Conservation (phyloP, 2,888 invertebrate genomes). For the Hedya salicella region DNA sequence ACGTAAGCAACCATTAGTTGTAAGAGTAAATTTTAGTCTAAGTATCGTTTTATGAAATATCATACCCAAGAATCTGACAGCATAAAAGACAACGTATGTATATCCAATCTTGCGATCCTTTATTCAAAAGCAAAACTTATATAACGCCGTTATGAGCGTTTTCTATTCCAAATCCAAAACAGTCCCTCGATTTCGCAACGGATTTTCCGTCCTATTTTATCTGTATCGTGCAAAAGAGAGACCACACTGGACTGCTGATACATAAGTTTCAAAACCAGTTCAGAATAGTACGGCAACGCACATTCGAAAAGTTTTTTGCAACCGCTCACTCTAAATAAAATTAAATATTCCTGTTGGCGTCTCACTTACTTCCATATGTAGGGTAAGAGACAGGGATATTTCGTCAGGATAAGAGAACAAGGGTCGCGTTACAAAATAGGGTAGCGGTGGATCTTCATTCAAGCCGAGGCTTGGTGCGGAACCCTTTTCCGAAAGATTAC, state of each 20-base stretch:
- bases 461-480: conserved; percentile 53
- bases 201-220: conserved; percentile 15
- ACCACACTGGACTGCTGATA: conserved; percentile 6
- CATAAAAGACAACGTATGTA: conserved; percentile 9
- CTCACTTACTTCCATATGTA: conserved; percentile 14
- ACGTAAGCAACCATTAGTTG: background rate
- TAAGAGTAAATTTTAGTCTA: too few relatives aligned
- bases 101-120: conserved; percentile 17
- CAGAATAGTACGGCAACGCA: conserved; percentile 22
- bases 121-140: conserved; percentile 27
- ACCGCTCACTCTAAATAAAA: conserved; percentile 15
- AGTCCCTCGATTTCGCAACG: background rate
- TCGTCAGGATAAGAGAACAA: conserved; percentile 24
- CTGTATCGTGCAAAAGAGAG: conserved; percentile 7
- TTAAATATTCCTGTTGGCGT: conserved; percentile 16
- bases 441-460: conserved; percentile 46
- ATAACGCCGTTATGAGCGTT: conserved; percentile 24
- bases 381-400: conserved; percentile 17
- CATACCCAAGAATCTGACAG: background rate
- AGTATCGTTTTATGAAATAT: background rate
- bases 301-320: conserved; percentile 24
- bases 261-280: conserved; percentile 26
- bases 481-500: conserved; percentile 78
- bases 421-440: conserved; percentile 50
- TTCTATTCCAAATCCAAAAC: conserved; percentile 27